These are phyloP conservation scores for Ormyrus rosae DNA, from an alignment of 2,888 invertebrate species.

Conservation along the genomic window DNA sequence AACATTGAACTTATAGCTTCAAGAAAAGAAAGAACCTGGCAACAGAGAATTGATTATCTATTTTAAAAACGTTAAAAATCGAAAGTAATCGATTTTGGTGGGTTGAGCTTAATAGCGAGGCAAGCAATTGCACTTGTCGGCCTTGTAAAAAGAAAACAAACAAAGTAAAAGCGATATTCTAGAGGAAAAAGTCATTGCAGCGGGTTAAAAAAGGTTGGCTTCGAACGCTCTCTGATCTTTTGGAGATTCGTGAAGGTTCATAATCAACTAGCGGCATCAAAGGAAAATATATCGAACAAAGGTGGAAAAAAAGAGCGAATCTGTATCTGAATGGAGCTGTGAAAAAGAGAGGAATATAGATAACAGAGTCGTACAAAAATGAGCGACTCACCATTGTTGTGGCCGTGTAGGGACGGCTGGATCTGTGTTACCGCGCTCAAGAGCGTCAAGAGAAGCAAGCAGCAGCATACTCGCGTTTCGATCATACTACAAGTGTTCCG, in stretches of 20 bases:
- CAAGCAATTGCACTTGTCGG: too few relatives aligned
- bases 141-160: neutral
- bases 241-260: neutral
- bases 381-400: slow-evolving; percentile 83
- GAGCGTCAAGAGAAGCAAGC: slow-evolving; percentile 82
- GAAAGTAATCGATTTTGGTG: slow-evolving; percentile 21
- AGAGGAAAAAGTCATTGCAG: slow-evolving; percentile 34
- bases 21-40: neutral
- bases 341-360: too few relatives aligned
- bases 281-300: neutral
- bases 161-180: neutral
- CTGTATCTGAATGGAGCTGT: too few relatives aligned
- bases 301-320: too few relatives aligned
- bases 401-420: slow-evolving; percentile 84
- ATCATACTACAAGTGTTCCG: slow-evolving; percentile 75
- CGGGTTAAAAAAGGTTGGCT: slow-evolving; percentile 19
- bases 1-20: too few relatives aligned
- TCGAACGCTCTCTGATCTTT: neutral
- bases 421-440: slow-evolving; percentile 83
- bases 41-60: slow-evolving; percentile 15
- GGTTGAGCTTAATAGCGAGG: neutral
- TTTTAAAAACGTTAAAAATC: slow-evolving; percentile 30
- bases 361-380: slow-evolving; percentile 72
- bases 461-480: slow-evolving; percentile 81
- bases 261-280: slow-evolving; percentile 25